phyloP scores from a whole-genome alignment of 2,888 invertebrate genomes.

The Leptopterna dolabrata region DNA sequence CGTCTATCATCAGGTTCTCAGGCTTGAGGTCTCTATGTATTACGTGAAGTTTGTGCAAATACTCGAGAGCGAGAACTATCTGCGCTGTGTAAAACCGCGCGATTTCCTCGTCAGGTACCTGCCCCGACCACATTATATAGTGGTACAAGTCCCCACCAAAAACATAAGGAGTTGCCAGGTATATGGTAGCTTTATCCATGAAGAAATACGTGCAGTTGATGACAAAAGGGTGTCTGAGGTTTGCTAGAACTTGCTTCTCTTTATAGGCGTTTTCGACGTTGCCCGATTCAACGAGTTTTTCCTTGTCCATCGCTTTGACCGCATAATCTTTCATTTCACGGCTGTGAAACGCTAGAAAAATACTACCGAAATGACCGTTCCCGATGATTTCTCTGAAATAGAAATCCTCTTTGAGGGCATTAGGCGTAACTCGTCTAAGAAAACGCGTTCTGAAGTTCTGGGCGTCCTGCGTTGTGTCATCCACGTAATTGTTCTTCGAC shows the following conservation, averaged over 20 bases:
- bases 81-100: constrained; percentile 92
- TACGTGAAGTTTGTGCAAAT: constrained; percentile 86
- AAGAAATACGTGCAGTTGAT: neutral
- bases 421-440: neutral
- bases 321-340: neutral
- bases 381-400: neutral
- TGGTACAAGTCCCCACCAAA: constrained; percentile 23
- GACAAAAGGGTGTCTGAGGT: constrained; percentile 16
- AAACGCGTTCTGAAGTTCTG: neutral
- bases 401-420: neutral
- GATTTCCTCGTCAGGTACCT: constrained; percentile 69
- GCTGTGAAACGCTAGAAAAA: neutral
- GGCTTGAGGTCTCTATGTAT: constrained; percentile 93
- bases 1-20: constrained; percentile 88
- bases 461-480: neutral
- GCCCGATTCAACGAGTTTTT: neutral
- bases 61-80: constrained; percentile 91
- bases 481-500: neutral
- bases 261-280: neutral
- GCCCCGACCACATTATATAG: constrained; percentile 40
- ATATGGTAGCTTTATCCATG: neutral
- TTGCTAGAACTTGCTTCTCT: neutral
- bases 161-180: neutral
- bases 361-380: neutral
- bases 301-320: constrained; percentile 14